Conservation (phyloP, 2,888 invertebrate species). For the Abrostola tripartita region DNA sequence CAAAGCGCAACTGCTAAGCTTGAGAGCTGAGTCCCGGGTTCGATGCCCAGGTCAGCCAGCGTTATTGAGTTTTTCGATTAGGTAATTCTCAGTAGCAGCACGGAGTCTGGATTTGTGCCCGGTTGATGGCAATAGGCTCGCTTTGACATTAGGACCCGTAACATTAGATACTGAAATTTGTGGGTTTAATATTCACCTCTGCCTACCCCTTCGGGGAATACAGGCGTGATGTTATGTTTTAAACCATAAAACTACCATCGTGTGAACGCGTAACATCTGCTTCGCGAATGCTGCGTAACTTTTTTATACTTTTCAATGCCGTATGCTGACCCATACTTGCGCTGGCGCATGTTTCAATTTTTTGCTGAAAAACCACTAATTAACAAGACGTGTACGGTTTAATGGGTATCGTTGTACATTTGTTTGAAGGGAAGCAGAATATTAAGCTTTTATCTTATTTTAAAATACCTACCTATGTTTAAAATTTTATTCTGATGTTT, state of each 20-base stretch:
- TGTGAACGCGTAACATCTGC: slow-evolving; percentile 15
- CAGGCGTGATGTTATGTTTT: not conserved
- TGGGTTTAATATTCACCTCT: no score
- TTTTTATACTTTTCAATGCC: slow-evolving; percentile 20
- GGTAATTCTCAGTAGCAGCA: no score
- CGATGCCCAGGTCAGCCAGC: no score
- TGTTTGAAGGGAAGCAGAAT: not conserved
- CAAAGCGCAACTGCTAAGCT: no score
- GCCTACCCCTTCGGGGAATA: no score
- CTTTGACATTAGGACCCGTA: no score
- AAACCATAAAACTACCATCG: not conserved
- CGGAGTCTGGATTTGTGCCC: no score
- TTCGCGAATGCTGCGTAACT: not conserved
- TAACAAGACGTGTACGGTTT: slow-evolving; percentile 4
- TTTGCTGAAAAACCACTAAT: slow-evolving; percentile 3
- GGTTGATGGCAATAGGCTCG: no score
- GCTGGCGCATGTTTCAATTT: not conserved
- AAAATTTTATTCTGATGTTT: no score
- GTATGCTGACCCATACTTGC: slow-evolving; percentile 12
- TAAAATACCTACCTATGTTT: not conserved
- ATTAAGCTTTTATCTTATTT: not conserved
- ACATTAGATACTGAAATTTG: no score
- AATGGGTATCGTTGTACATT: not conserved
- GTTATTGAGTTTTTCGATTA: no score
- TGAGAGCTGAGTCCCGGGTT: no score